phyloP scores from a whole-genome alignment of 2,797 vertebrate genomes.

The Pempheris klunzingeri region DNA sequence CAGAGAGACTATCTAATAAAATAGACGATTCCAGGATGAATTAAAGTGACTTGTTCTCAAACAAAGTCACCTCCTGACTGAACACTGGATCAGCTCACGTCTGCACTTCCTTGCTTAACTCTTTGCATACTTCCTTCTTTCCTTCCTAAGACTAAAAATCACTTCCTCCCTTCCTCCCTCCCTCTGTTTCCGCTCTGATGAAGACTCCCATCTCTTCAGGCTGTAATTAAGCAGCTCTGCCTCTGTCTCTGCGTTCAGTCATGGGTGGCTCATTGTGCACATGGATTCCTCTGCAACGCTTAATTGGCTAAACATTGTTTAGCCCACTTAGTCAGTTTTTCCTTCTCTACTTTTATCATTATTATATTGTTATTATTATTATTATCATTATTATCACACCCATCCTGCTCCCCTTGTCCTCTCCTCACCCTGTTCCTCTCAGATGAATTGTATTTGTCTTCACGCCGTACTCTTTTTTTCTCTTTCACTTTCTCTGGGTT shows the following conservation, averaged over 20 bases:
- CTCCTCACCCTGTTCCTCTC: neutral
- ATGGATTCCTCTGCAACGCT: slow-evolving; percentile 75
- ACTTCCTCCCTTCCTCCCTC: slow-evolving; percentile 12
- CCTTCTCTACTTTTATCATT: slow-evolving; percentile 39
- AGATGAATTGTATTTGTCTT: neutral
- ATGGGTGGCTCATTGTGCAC: slow-evolving; percentile 79
- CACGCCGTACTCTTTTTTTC: neutral
- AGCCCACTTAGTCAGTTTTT: slow-evolving; percentile 60
- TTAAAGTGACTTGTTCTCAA: neutral
- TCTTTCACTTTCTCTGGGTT: neutral
- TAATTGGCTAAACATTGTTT: slow-evolving; percentile 82
- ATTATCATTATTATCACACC: neutral
- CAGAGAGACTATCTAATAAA: neutral
- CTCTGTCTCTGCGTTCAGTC: slow-evolving; percentile 75
- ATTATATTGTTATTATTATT: slow-evolving; percentile 16
- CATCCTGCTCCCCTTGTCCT: neutral
- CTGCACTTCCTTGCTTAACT: neutral
- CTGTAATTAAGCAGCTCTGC: slow-evolving; percentile 81
- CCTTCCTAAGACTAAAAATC: slow-evolving; percentile 13
- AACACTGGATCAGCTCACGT: neutral
- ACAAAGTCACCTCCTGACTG: neutral
- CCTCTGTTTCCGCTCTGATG: slow-evolving; percentile 65
- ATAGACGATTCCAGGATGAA: neutral
- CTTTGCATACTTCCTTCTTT: neutral
- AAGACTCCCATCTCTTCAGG: slow-evolving; percentile 70